These are phyloP conservation scores for Mystacides longicornis DNA, from an alignment of 2,888 invertebrate genomes.

Conservation along the genomic window DNA sequence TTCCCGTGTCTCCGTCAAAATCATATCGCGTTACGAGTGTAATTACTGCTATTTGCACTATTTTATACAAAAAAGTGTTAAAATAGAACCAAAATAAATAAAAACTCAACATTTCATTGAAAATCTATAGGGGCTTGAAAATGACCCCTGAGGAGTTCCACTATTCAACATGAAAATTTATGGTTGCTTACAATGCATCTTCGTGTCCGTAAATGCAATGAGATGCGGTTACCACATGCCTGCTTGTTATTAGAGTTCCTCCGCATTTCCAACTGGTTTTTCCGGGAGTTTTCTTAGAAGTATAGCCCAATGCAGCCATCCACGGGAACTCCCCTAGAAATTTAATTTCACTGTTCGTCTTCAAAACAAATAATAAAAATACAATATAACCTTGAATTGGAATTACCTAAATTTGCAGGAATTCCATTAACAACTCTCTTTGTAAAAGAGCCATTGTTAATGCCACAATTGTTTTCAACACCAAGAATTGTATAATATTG, in stretches of 20 bases:
- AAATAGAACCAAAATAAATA: neutral
- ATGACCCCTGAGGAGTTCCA: too few relatives aligned
- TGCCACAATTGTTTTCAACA: constrained; percentile 48
- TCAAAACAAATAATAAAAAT: too few relatives aligned
- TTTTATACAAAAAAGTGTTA: constrained; percentile 1
- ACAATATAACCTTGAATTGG: too few relatives aligned
- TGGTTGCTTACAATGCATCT: constrained; percentile 47
- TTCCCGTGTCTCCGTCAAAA: too few relatives aligned
- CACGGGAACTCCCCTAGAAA: constrained; percentile 73
- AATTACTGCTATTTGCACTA: too few relatives aligned
- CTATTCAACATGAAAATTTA: neutral
- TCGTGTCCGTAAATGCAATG: constrained; percentile 60
- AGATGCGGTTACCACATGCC: constrained; percentile 71
- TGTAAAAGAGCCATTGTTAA: constrained; percentile 46
- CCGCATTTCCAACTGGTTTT: constrained; percentile 57
- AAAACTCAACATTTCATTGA: too few relatives aligned
- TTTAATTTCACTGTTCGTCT: too few relatives aligned
- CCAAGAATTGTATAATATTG: constrained; percentile 18
- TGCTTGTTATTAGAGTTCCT: constrained; percentile 57
- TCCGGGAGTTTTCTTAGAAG: constrained; percentile 34
- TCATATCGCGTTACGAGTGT: too few relatives aligned
- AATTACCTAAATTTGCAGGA: constrained; percentile 56
- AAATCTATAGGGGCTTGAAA: too few relatives aligned
- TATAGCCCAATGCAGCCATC: constrained; percentile 68
- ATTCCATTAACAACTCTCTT: constrained; percentile 64